phyloP scores from a whole-genome alignment of 1,140 invertebrate species.

The Pararge aegeria region DNA sequence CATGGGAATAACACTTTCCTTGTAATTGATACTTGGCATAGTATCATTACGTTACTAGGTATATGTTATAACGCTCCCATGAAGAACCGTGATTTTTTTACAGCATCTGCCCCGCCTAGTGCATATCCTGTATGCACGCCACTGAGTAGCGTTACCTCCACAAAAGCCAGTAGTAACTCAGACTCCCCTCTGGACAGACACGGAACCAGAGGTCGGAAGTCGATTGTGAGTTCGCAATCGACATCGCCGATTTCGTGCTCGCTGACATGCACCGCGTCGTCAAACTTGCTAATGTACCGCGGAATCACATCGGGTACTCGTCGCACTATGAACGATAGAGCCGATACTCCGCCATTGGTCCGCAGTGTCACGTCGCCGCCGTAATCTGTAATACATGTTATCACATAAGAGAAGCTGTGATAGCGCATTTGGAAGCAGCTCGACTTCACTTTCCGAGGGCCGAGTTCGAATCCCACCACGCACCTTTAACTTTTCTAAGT shows the following conservation, averaged over 20 bases:
- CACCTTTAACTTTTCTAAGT: no score
- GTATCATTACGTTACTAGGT: no score
- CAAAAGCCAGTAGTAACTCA: slow-evolving; percentile 86
- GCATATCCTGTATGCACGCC: no score
- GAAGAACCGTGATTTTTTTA: no score
- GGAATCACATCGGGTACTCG: slow-evolving; percentile 89
- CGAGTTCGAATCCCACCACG: no score
- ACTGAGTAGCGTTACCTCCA: slow-evolving; percentile 83
- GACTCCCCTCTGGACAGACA: slow-evolving; percentile 83
- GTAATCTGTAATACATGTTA: slow-evolving; percentile 77
- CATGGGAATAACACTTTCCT: no score
- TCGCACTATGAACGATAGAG: slow-evolving; percentile 88
- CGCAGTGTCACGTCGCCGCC: slow-evolving; percentile 90
- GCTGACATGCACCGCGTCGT: slow-evolving; percentile 87
- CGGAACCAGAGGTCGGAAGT: slow-evolving; percentile 86
- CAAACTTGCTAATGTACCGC: slow-evolving; percentile 85
- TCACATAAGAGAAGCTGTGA: no score
- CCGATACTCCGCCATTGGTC: slow-evolving; percentile 90
- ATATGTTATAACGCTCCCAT: no score
- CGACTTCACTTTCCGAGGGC: no score
- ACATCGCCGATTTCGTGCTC: slow-evolving; percentile 91
- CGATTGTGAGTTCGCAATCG: slow-evolving; percentile 89
- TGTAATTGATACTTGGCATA: no score
- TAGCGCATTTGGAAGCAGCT: no score
- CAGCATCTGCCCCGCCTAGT: no score